Percentiles rank a stretch among this genome's conserved stretches.
phyloP scores from a whole-genome alignment of 2,888 invertebrate species.

The Synanthedon andrenaeformis region DNA sequence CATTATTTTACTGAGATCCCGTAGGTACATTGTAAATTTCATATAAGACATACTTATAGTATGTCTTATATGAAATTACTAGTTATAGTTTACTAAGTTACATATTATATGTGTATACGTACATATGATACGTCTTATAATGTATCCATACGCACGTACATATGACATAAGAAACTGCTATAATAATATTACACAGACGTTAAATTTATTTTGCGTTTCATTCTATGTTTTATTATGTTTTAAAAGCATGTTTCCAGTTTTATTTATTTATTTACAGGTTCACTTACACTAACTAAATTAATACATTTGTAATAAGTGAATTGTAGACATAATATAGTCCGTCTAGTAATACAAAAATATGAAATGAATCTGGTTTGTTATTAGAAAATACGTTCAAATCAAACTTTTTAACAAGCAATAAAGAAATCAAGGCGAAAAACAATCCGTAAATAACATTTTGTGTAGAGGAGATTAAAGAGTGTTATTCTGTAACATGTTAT shows the following conservation, averaged over 20 bases:
- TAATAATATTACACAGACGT: too few species aligned
- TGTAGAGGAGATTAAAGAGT: neutral
- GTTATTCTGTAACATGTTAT: neutral
- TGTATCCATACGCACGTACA: neutral
- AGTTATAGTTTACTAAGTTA: neutral
- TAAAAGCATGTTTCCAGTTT: too few species aligned
- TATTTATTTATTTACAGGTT: too few species aligned
- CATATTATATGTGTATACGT: neutral
- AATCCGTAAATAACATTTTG: slow-evolving; percentile 11
- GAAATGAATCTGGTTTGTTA: neutral
- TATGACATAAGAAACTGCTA: neutral
- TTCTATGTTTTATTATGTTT: too few species aligned
- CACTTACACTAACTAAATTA: too few species aligned
- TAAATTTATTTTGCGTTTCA: too few species aligned
- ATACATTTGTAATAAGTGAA: too few species aligned
- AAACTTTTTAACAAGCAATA: slow-evolving; percentile 11
- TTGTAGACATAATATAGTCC: too few species aligned
- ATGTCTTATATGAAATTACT: too few species aligned
- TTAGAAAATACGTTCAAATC: slow-evolving; percentile 6
- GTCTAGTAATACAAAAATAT: too few species aligned
- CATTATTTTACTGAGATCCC: neutral
- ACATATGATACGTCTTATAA: neutral
- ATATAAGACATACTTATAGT: too few species aligned
- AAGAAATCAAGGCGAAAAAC: slow-evolving; percentile 7
- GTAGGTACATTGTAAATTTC: too few species aligned